Base-by-base conservation (phyloP, 2,113 vertebrate species). In the Chloroceryle aenea region DNA sequence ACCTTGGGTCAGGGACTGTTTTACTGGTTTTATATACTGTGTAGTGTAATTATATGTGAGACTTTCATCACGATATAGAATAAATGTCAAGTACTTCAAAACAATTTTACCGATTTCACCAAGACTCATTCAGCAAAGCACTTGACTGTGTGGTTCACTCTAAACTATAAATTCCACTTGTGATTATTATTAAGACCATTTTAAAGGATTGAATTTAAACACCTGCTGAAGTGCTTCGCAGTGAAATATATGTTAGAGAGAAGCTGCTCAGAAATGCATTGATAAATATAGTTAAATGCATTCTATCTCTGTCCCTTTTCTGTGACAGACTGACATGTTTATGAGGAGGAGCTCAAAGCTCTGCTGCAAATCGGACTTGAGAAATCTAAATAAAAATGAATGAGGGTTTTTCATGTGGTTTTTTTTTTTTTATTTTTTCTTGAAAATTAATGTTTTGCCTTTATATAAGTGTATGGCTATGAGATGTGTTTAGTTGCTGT, bases 361-460 rank as follows among this genome's bases (percentile, higher is more conserved):
- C 32, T 66, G n/a, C 14, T 71, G 77, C 9, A 67, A 63, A 59
- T 71, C 19, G 71, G 55, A 50, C 50, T 62, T 63, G 18, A 64
- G 36, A 79, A 83, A 55, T n/a, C 34, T 27, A 17, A 84, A 95
- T 85, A 82, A 86, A 94, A 95, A 72, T 69, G 18, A 92, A 58
- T 71, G 9, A 32, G 36, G 45, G 10, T 25, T 50, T 23, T 50
- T 50, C 14, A 12, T 50, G 45, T 50, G 23, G 10, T 22, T 23
- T 48, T 48, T 23, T 6, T 47, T 47, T 20, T 74, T 68, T 82
- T 76, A 85, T n/a, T 75, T 36, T 61, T 14, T 34, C 10, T 76
- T 64, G 36, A 30, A 69, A 29, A 17, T 22, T 45, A 30, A 42
- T 72, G 4, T 43, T 59, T 75, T 64, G 43, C 38, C 13, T 88